These are phyloP conservation scores for Oeneis ivallda DNA, from an alignment of 2,888 invertebrate species.

Conservation along the genomic window DNA sequence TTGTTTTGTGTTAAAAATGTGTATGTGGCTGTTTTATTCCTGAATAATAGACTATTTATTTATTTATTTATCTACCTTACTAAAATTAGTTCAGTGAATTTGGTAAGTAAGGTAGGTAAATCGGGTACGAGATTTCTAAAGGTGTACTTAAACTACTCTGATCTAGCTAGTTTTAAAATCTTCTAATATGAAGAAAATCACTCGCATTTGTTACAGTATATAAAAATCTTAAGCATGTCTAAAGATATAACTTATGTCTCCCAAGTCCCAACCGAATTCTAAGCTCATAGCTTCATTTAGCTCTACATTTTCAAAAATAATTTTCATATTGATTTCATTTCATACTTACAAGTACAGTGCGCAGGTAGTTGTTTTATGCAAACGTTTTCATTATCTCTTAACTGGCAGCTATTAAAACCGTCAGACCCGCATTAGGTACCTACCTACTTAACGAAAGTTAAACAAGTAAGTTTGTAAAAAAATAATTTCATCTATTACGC, in stretches of 20 bases:
- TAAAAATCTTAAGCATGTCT: neutral
- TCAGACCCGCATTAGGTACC: constrained; percentile 11
- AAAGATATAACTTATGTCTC: neutral
- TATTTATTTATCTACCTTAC: too few relatives aligned
- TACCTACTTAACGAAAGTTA: neutral
- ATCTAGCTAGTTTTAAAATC: too few relatives aligned
- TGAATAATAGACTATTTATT: too few relatives aligned
- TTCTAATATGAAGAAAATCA: too few relatives aligned
- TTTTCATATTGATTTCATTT: neutral
- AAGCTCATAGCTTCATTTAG: neutral
- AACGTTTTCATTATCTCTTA: constrained; percentile 7
- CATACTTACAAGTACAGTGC: neutral
- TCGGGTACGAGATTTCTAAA: too few relatives aligned
- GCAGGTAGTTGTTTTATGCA: neutral
- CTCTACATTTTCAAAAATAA: neutral
- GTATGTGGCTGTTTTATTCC: too few relatives aligned
- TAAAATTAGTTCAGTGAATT: too few relatives aligned
- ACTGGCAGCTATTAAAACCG: constrained; percentile 10
- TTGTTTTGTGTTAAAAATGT: too few relatives aligned
- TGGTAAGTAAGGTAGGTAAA: too few relatives aligned
- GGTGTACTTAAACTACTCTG: too few relatives aligned
- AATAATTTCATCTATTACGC: neutral
- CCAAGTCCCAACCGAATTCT: neutral
- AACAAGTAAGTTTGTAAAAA: neutral
- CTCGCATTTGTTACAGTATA: too few relatives aligned